Conservation (phyloP, 1,140 invertebrate genomes). For the Paracyclopina nana region DNA sequence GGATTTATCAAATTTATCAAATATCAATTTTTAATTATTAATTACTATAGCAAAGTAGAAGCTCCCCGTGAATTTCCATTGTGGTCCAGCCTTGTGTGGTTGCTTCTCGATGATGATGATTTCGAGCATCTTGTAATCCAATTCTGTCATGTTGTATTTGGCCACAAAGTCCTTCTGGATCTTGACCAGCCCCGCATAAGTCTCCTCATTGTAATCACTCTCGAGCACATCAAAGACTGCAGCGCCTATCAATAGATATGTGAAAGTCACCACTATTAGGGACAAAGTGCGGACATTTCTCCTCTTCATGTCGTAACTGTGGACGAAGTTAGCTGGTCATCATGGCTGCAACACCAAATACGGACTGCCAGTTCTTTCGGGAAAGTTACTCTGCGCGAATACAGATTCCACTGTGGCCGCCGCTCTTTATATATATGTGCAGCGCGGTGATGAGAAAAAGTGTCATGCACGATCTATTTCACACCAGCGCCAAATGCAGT, state of each 20-base stretch:
- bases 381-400: too few relatives aligned
- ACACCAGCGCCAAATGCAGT: too few relatives aligned
- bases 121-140: conserved; percentile 79
- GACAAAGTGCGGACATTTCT: conserved; percentile 98
- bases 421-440: too few relatives aligned
- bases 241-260: conserved; percentile 92
- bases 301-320: conserved; percentile 35
- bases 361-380: too few relatives aligned
- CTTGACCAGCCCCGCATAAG: conserved; percentile 54
- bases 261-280: conserved; percentile 96
- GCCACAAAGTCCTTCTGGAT: conserved; percentile 55
- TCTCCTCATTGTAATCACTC: conserved; percentile 43
- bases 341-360: too few relatives aligned
- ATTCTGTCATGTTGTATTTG: conserved; percentile 81
- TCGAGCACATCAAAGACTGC: conserved; percentile 97
- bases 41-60: conserved; percentile 98
- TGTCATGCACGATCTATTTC: too few relatives aligned
- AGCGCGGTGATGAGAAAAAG: too few relatives aligned
- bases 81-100: conserved; percentile 88
- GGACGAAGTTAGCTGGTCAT: too few relatives aligned
- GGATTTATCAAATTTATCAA: too few relatives aligned
- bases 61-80: conserved; percentile 96
- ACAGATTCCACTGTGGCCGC: too few relatives aligned
- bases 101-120: conserved; percentile 52
- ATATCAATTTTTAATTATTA: too few relatives aligned